A percentile compares a stretch with the other conserved stretches of the same genome.
phyloP scores from a whole-genome alignment of 2,797 vertebrate genomes.

The Syndactyla subalaris region DNA sequence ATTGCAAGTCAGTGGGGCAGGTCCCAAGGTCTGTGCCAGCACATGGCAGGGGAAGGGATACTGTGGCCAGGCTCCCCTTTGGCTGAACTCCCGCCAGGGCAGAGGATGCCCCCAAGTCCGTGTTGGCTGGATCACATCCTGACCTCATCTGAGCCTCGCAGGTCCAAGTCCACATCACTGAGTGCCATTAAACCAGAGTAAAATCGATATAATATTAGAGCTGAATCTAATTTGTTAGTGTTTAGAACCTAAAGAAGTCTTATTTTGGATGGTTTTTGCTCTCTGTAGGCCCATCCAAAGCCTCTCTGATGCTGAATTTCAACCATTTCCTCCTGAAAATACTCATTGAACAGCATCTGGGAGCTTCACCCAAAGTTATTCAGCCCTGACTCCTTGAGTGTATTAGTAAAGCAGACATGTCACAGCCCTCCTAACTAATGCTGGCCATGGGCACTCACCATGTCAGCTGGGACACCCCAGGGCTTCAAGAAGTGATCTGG shows the following conservation, averaged over 20 bases:
- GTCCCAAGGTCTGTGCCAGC: not conserved
- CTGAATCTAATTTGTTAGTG: not conserved
- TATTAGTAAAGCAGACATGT: not conserved
- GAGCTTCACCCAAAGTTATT: not conserved
- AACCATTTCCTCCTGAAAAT: not conserved
- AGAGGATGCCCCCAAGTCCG: not conserved
- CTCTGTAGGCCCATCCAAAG: not conserved
- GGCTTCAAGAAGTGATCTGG: not conserved
- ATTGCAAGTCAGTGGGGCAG: not conserved
- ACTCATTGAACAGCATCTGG: not conserved
- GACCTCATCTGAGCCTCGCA: not conserved
- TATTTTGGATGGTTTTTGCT: not conserved
- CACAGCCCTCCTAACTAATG: not conserved
- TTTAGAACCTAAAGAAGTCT: not conserved
- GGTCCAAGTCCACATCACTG: not conserved
- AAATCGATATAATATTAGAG: not conserved
- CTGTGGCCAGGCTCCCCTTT: not conserved
- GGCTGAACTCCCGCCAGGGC: not conserved
- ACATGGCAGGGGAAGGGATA: not conserved
- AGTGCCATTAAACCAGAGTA: not conserved
- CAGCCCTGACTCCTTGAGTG: not conserved
- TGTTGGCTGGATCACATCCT: not conserved
- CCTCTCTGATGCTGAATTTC: not conserved
- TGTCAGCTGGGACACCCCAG: not conserved
- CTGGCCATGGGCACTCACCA: not conserved